These are phyloP conservation scores for Perccottus glenii DNA, from an alignment of 2,113 vertebrate genomes.

Conservation along the genomic window DNA sequence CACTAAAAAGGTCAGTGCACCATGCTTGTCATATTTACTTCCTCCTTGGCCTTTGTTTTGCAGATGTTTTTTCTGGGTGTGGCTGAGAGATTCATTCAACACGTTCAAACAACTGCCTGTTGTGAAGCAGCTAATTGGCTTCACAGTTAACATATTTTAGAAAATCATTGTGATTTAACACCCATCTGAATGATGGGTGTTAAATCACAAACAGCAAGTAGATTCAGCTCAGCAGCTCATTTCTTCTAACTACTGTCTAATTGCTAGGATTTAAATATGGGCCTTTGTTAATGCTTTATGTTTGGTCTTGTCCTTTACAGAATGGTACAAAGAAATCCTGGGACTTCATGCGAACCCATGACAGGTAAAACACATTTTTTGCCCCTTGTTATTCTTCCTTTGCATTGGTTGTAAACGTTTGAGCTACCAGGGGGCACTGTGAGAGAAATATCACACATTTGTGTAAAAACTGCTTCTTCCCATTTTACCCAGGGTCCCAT, in stretches of 20 bases:
- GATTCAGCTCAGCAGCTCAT: neutral
- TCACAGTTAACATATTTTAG: slow-evolving; percentile 1
- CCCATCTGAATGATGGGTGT: neutral
- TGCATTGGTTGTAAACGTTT: slow-evolving; percentile 37
- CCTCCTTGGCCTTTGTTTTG: slow-evolving; percentile 5
- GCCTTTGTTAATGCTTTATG: slow-evolving; percentile 3
- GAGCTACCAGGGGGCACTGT: slow-evolving; percentile 37
- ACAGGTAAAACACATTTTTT: slow-evolving; percentile 81
- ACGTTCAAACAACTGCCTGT: slow-evolving; percentile 4
- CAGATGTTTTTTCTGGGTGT: slow-evolving; percentile 32
- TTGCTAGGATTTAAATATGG: neutral
- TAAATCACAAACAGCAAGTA: neutral
- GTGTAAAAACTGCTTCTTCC: slow-evolving; percentile 35
- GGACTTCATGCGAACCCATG: slow-evolving; percentile 92
- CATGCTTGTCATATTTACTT: slow-evolving; percentile 10
- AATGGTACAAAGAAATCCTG: slow-evolving; percentile 88
- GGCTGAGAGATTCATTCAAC: slow-evolving; percentile 9
- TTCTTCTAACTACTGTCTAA: neutral
- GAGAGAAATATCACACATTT: slow-evolving; percentile 57
- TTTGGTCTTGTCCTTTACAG: slow-evolving; percentile 70
- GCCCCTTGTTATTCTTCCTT: slow-evolving; percentile 22
- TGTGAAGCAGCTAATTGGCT: slow-evolving; percentile 2
- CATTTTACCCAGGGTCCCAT: slow-evolving; percentile 26
- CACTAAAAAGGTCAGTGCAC: neutral
- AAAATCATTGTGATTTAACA: slow-evolving; percentile 21